phyloP scores from a whole-genome alignment of 2,113 vertebrate genomes.

The Nesospiza acunhae region DNA sequence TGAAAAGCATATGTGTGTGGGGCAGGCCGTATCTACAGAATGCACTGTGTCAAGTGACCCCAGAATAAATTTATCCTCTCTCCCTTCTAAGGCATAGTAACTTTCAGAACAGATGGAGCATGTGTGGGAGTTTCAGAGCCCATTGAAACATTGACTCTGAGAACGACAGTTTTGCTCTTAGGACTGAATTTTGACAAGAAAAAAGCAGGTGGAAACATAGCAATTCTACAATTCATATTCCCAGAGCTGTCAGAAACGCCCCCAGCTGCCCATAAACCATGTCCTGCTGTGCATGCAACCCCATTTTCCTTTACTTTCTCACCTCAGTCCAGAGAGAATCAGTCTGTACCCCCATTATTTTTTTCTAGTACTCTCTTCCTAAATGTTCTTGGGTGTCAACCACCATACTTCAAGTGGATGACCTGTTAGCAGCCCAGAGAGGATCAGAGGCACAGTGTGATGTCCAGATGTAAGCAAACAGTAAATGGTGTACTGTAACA shows the following conservation, averaged over 20 bases:
- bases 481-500: neutral
- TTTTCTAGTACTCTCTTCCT: neutral
- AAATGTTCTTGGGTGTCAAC: neutral
- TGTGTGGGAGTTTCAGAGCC: neutral
- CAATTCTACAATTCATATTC: neutral
- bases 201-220: neutral
- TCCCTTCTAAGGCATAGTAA: neutral
- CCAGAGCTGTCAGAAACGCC: neutral
- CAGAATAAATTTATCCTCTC: neutral
- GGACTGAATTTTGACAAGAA: neutral
- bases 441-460: neutral
- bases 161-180: neutral
- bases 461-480: neutral
- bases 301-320: neutral
- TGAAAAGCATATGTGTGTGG: neutral
- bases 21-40: neutral
- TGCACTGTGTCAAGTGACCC: neutral
- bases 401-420: neutral
- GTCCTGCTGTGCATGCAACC: neutral
- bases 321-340: neutral
- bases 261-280: neutral
- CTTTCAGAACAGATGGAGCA: neutral
- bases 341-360: neutral
- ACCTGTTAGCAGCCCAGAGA: neutral
- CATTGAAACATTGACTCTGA: neutral